These are phyloP conservation scores for Pycnonotus jocosus DNA, from an alignment of 2,113 vertebrate genomes.

Conservation along the genomic window DNA sequence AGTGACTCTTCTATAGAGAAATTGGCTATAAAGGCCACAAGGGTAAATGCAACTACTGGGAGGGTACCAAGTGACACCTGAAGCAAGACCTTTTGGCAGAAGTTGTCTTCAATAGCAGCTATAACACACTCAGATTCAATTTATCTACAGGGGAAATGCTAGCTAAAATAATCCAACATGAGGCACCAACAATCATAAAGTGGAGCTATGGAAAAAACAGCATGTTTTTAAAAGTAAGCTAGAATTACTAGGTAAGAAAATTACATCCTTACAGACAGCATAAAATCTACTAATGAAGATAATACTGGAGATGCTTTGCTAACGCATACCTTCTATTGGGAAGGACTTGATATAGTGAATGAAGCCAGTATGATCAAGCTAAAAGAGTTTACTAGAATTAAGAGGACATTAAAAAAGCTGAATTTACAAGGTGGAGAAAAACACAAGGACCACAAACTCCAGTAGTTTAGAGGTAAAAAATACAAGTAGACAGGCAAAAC, in stretches of 20 bases:
- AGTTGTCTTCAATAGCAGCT: not conserved
- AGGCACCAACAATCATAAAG: not conserved
- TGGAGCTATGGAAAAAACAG: not conserved
- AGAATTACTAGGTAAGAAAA: not conserved
- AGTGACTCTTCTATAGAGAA: not conserved
- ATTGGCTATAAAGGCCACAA: not conserved
- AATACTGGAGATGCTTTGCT: rapidly evolving
- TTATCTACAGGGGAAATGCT: not conserved
- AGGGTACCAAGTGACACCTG: not conserved
- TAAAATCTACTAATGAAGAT: rapidly evolving
- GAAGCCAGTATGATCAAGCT: not conserved
- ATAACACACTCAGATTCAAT: not conserved
- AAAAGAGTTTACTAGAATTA: not conserved
- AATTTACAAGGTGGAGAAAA: not conserved
- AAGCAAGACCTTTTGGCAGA: not conserved
- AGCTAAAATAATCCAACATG: not conserved
- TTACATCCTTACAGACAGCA: not conserved
- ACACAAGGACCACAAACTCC: not conserved
- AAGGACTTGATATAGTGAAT: not conserved
- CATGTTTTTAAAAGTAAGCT: not conserved
- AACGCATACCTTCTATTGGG: not conserved
- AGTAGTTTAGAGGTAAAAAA: not conserved
- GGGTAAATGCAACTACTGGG: not conserved
- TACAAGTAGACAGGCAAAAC: not conserved
- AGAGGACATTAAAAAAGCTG: not conserved